Evolutionary conservation across 2,797 vertebrate genomes (phyloP).

Genomic region (Rhinella marina): DNA sequence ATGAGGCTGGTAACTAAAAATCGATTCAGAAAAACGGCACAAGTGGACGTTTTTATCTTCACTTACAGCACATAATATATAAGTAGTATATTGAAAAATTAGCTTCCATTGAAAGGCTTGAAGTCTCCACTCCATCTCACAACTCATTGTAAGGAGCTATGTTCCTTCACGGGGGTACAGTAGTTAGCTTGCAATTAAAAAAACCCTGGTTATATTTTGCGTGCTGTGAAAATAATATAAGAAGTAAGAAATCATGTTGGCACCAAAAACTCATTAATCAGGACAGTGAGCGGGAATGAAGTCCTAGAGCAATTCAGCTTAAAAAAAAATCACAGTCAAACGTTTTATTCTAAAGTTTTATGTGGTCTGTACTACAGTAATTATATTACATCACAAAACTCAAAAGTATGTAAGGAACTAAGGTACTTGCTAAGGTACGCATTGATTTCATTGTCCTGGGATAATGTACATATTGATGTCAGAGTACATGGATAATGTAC

Average conservation of each 20-base stretch:
- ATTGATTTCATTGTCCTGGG: no score
- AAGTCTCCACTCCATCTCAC: not conserved
- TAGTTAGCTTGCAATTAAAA: slow-evolving; percentile 16
- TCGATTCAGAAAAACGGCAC: not conserved
- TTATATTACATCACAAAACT: not conserved
- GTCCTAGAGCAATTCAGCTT: not conserved
- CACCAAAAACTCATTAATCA: slow-evolving; percentile 23
- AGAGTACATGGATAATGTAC: no score
- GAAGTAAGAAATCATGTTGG: slow-evolving; percentile 22
- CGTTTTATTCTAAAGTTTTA: not conserved
- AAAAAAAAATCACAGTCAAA: not conserved
- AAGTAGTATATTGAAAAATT: not conserved
- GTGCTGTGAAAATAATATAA: slow-evolving; percentile 31
- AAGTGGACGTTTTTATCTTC: not conserved
- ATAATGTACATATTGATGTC: no score
- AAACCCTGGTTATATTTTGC: not conserved
- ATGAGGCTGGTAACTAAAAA: not conserved
- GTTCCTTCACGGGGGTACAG: not conserved
- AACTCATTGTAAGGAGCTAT: not conserved
- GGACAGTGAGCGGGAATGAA: not conserved
- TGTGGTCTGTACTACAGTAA: not conserved
- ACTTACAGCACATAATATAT: not conserved
- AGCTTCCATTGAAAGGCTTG: not conserved
- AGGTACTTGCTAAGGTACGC: no score
- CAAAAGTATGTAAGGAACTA: no score